Evolutionary conservation across 2,797 vertebrate genomes (phyloP).

Genomic region (Saxicola maurus): DNA sequence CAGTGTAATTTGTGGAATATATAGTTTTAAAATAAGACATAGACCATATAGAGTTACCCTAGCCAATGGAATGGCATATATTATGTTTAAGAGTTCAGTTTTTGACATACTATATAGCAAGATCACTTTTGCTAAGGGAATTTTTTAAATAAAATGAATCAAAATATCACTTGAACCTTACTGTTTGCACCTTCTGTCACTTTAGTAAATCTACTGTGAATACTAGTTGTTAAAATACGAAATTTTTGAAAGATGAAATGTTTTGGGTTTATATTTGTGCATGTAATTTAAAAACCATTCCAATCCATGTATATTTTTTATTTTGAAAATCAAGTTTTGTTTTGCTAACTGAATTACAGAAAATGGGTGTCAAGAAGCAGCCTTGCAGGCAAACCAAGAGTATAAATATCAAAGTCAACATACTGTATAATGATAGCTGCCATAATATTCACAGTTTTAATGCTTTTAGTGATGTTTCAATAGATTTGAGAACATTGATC

Average conservation of each 20-base stretch:
- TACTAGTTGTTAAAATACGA: background rate
- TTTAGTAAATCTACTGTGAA: background rate
- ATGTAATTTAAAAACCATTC: background rate
- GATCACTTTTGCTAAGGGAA: background rate
- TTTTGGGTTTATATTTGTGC: background rate
- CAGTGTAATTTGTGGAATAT: background rate
- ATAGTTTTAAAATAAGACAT: background rate
- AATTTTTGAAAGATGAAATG: background rate
- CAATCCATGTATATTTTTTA: background rate
- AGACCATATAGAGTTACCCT: background rate
- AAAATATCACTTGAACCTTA: background rate
- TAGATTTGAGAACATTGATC: background rate
- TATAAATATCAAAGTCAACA: background rate
- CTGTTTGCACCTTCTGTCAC: background rate
- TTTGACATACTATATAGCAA: background rate
- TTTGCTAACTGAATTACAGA: background rate
- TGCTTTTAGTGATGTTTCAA: background rate
- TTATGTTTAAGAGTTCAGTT: background rate
- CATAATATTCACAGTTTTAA: background rate
- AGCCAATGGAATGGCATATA: background rate
- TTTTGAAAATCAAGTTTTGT: background rate
- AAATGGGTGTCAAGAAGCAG: background rate
- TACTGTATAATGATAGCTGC: background rate
- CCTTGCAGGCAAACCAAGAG: background rate
- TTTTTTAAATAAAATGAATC: background rate